Evolutionary conservation across 1,140 invertebrate genomes (phyloP), one percentile per base, ranked within the genome.

Genomic region (Lordiphosa clarofinis): DNA sequence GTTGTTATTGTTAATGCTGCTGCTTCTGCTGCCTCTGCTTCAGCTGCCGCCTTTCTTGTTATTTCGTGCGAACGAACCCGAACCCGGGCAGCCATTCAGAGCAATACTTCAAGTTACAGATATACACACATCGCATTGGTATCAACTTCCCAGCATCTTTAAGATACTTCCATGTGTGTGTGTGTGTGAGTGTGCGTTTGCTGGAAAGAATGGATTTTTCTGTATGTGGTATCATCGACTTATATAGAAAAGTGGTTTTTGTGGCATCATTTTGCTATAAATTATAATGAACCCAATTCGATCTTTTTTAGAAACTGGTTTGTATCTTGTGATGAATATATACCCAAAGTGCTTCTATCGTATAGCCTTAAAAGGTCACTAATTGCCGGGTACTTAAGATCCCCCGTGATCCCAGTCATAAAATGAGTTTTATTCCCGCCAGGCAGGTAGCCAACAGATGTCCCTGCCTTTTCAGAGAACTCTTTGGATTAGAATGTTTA

Each of bases 61-160:
- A 66, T 60, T 79, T 66, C 46, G 42, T 63, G 62, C 54, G 43
- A 65, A 56, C 64, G 50, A 66, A 66, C 55, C 71, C 44, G 59
- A 59, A 40, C 56, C 33, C 43, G 33, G 46, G 21, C 59, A 67
- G 56, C 70, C 59, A 60, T 53, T 47, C 68, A n/a, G n/a, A 56
- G 62, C 73, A 66, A 81, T 76, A 82, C 76, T 72, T 73, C 56
- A 81, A 75, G 37, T 81, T 68, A 81, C 75, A 74, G 67, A 71
- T 62, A 62, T 43, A 72, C 60, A 79, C 56, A 79, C 65, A 44
- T 70, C 65, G 28, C 56, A 52, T 40, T 59, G 44, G 56, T 73
- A 72, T 79, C 74, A 55, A 74, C 72, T 71, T 48, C 65, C 59
- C 75, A 75, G 78, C 76, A 75, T 81, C 76, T 82, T 58, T 43